A percentile compares a stretch with the other conserved stretches of the same genome.
These are phyloP conservation scores for Tenthredo mesomela DNA, from an alignment of 2,888 invertebrate species.

Conservation along the genomic window DNA sequence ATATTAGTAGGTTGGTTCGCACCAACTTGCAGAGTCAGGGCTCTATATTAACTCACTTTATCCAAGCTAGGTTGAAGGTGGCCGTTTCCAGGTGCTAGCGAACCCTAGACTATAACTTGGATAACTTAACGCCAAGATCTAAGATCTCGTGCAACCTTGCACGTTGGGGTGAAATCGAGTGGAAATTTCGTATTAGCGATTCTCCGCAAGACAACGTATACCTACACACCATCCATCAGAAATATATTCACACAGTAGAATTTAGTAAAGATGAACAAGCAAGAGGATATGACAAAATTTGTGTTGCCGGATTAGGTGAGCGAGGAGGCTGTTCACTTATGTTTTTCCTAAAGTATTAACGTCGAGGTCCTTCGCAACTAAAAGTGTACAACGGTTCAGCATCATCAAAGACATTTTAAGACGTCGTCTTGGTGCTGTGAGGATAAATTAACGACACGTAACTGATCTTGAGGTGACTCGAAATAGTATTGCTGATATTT, in stretches of 20 bases:
- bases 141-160: slow-evolving; percentile 12
- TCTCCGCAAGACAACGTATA: background rate
- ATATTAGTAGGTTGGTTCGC: slow-evolving; percentile 44
- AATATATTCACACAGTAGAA: background rate
- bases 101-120: slow-evolving; percentile 46
- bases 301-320: background rate
- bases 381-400: slow-evolving; percentile 6
- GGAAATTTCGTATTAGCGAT: slow-evolving; percentile 13
- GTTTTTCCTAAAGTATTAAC: background rate
- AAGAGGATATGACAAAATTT: background rate
- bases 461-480: background rate
- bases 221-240: background rate
- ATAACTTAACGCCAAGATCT: slow-evolving; percentile 46
- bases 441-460: background rate
- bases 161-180: slow-evolving; percentile 22
- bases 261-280: background rate
- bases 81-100: slow-evolving; percentile 22
- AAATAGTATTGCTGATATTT: slow-evolving; percentile 5
- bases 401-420: slow-evolving; percentile 32
- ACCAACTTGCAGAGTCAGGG: slow-evolving; percentile 11
- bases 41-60: slow-evolving; percentile 72
- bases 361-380: background rate
- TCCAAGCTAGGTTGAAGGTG: slow-evolving; percentile 50
- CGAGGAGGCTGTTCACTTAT: background rate
- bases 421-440: background rate